phyloP scores from a whole-genome alignment of 1,140 invertebrate species.

The Batillaria attramentaria region DNA sequence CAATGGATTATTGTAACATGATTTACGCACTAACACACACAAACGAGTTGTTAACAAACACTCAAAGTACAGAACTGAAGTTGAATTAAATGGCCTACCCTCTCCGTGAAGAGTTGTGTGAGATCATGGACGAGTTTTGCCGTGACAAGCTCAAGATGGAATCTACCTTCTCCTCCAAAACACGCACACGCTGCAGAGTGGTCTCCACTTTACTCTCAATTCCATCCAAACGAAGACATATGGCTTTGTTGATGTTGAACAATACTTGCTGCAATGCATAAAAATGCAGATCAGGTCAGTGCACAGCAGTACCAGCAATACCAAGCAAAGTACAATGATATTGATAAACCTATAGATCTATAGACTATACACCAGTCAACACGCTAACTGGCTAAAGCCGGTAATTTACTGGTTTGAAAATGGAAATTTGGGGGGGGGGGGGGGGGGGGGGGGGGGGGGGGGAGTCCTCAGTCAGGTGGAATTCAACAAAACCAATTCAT shows the following conservation, averaged over 20 bases:
- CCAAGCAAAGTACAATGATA: neutral
- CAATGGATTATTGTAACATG: neutral
- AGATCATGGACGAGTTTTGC: slow-evolving; percentile 30
- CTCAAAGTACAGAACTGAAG: neutral
- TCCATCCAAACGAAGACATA: slow-evolving; percentile 67
- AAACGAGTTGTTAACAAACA: neutral
- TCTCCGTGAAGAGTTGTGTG: slow-evolving; percentile 28
- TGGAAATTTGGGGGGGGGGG: no score
- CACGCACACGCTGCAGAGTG: slow-evolving; percentile 52
- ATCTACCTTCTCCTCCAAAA: slow-evolving; percentile 69
- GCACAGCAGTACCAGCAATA: neutral
- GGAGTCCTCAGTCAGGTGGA: no score
- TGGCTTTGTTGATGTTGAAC: slow-evolving; percentile 71
- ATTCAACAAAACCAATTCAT: no score
- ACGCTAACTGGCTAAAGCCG: no score
- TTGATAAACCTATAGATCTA: neutral
- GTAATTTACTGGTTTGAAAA: no score
- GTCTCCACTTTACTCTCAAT: slow-evolving; percentile 68
- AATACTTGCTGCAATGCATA: slow-evolving; percentile 67
- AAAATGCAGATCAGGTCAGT: no score
- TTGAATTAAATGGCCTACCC: slow-evolving; percentile 22
- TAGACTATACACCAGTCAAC: no score
- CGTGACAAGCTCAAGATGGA: slow-evolving; percentile 49
- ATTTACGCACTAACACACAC: neutral
- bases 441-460: no score